These are phyloP conservation scores for Magallana nippona DNA, from an alignment of 2,888 invertebrate species.

Conservation along the genomic window DNA sequence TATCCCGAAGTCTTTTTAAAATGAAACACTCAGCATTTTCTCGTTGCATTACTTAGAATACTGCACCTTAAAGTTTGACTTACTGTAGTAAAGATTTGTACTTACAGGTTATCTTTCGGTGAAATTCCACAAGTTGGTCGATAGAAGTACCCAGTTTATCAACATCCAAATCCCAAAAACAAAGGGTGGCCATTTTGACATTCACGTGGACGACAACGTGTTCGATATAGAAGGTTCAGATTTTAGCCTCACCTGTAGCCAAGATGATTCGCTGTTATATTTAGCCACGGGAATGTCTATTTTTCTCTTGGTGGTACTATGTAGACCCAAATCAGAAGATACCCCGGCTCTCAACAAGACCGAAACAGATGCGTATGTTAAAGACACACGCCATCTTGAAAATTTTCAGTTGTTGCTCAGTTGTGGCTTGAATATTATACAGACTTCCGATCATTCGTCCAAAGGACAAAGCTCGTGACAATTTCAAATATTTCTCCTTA, in stretches of 20 bases:
- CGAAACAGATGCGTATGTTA: slow-evolving; percentile 10
- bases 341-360: slow-evolving; percentile 18
- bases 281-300: slow-evolving; percentile 4
- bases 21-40: neutral
- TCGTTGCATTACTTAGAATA: too few relatives aligned
- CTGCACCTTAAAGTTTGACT: neutral
- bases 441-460: neutral
- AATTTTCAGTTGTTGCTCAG: slow-evolving; percentile 25
- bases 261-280: neutral
- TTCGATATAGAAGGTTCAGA: neutral
- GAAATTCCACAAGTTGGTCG: slow-evolving; percentile 7
- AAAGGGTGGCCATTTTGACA: neutral
- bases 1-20: neutral
- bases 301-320: slow-evolving; percentile 40
- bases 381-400: slow-evolving; percentile 4
- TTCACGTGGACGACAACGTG: neutral
- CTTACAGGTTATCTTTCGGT: neutral
- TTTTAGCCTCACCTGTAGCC: neutral
- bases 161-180: neutral
- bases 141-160: neutral
- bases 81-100: neutral
- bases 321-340: slow-evolving; percentile 37
- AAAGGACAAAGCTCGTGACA: neutral
- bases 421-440: slow-evolving; percentile 27
- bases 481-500: neutral